Base-by-base conservation (phyloP, 2,888 invertebrate species). In the Stratiomys singularior region DNA sequence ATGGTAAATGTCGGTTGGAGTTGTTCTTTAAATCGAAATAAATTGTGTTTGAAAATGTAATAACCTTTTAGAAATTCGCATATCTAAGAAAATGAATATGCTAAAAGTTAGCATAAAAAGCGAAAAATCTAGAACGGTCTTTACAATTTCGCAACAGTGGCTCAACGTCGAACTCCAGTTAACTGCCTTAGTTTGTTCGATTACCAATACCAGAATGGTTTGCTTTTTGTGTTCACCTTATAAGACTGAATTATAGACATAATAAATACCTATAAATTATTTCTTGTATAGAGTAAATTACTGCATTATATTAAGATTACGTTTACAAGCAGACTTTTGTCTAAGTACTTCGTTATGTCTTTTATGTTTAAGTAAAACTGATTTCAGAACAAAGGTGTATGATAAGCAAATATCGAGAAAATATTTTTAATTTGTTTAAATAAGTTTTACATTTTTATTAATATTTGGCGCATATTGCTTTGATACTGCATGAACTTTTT, bases 241-340 rank as follows among this genome's bases (percentile, higher is more conserved):
- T 74, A 60, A 74, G 74, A 74, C 74, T 74, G 74, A 74, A 18
- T 71, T 5, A 47, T 56, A 58, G 60, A 60, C 74, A 37, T 58
- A 58, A 37, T 30, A 74, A 74, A 25, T 74, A 72, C n/a, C 28
- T 44, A 52, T 58, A 46, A 71, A 71, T 71, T 60, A 60, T 74
- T 47, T 47, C 21, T 47, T 25, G 21, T 9, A 69, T 23, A 37
- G 18, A n/a, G 11, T 56, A 37, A 52, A 37, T 58, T 60, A 30
- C 60, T 56, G 23, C 30, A 64, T 37, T 66, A 66, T 21, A 52
- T 15, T 37, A 37, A 37, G 37, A 37, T 37, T 37, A 52, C 3
- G 4, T 52, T 52, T 52, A 52, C 52, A 52, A n/a, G 15, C 52
- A 52, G 15, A 52, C 37, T 37, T 37, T 52, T 52, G 52, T 13